Evolutionary conservation across 2,797 vertebrate species (phyloP), one percentile per base, ranked within the genome.

Genomic region (Loriculus beryllinus): DNA sequence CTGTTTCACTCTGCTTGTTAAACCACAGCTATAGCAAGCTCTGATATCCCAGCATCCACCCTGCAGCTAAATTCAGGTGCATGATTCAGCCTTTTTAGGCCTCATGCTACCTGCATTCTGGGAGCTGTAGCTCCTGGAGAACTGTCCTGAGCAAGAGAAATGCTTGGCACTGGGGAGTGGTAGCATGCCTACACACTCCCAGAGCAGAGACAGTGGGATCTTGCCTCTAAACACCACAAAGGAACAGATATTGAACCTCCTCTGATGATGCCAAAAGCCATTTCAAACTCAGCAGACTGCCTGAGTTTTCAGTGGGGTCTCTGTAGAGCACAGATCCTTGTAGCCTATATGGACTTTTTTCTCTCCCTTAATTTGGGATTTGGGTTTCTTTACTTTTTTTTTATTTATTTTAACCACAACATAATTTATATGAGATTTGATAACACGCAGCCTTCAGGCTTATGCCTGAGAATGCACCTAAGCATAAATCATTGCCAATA

Each of bases 401-500:
- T 14, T 13, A 10, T 3, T 47, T 51, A 57, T 78, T 76, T 8
- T 15, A 90, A 71, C 31, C 37, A 21, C 37, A 52, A 8, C 37
- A 65, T 88, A 87, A 95, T 79, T 91, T 83, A 88, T 89, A 29
- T 76, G 60, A 89, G 39, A 40, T 83, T 85, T 94, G 87, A 89
- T 93, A 93, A 74, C 31, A 49, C 12, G 72, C 62, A 90, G 29
- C 74, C 77, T 89, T 96, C 74, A 88, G 75, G 91, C 20, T 52
- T 60, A 39, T 87, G 81, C 86, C 59, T 91, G 52, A 89, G 82
- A 92, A 93, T 65, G 39, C 52, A 92, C 83, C 94, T 86, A 95
- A 94, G 48, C 79, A 93, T 86, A 95, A 95, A 93, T 95, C 88
- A 95, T 88, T 96, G 63, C 70, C 82, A 94, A 92, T 91, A 86